Evolutionary conservation across 2,113 vertebrate species (phyloP).

Genomic region (Lethenteron camtschaticum): DNA sequence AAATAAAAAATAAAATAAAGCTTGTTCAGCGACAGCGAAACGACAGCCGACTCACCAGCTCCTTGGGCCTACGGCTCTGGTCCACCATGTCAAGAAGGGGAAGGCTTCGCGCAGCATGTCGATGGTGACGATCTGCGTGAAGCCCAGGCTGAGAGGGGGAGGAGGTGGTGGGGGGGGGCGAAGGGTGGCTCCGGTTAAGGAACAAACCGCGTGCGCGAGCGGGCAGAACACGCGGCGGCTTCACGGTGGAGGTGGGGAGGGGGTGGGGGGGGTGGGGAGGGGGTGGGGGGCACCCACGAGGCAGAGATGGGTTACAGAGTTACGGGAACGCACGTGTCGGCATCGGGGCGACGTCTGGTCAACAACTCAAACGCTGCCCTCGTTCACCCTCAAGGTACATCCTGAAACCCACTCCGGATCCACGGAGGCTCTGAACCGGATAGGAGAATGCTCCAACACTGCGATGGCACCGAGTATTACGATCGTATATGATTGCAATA

Average conservation of each 20-base stretch:
- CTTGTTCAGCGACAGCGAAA: neutral
- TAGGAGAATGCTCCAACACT: no score
- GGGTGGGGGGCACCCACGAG: neutral
- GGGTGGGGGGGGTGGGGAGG: neutral
- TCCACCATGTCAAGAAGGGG: conserved; percentile 69
- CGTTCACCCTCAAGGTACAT: no score
- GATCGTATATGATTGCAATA: no score
- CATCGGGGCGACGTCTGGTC: no score
- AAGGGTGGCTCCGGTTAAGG: neutral
- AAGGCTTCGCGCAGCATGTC: conserved; percentile 54
- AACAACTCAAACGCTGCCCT: no score
- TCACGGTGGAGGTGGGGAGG: neutral
- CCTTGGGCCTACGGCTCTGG: conserved; percentile 50
- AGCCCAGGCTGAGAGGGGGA: conserved; percentile 43
- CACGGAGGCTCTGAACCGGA: no score
- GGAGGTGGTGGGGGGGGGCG: neutral
- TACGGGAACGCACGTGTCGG: no score
- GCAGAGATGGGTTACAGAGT: no score
- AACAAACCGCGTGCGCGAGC: no score
- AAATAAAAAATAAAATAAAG: conserved; percentile 8
- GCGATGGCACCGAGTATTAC: no score
- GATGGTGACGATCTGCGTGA: conserved; percentile 48
- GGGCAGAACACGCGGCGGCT: neutral
- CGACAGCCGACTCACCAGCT: conserved; percentile 24
- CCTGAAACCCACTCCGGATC: no score